Evolutionary conservation across 30 jellyfish, hydroid and myxozoan species (phyloP), one percentile per base, ranked within the genome.

Genomic region (Catostylus mosaicus): DNA sequence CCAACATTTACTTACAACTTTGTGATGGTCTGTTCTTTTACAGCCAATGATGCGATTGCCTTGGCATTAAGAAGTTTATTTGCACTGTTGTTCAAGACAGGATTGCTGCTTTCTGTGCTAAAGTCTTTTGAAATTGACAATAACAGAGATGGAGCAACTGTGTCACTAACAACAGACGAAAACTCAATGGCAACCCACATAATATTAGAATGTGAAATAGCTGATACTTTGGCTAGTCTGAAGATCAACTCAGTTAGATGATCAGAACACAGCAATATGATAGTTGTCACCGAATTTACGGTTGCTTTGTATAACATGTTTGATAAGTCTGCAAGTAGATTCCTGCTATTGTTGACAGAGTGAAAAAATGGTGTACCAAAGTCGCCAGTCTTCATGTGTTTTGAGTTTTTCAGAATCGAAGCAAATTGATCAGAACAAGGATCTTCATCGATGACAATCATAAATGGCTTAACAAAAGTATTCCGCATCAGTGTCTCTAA

Each of bases 361-460:
- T 66, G 78, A 26, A 61, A 31, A 29, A 9, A 26, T 9, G 38
- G 74, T 22, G 22, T n/a, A 4, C 3, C 7, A 3, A 7, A 3
- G 29, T 16, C 3, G 67, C 29, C 67, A 52, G 67, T 10, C 1
- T 8, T 23, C 22, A 9, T 6, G 7, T 32, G 1, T 6, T 54
- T 7, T 16, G 32, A 30, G 29, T 30, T 11, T 5, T 36, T 6
- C 2, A 66, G 54, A 11, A 3, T 66, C 23, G 27, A 5, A 8
- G 54, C 78, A 32, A 66, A 30, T 19, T 66, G 31, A 5, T 29
- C 16, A 16, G 56, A 33, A 66, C 78, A 66, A 1, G 24, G 7
- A 5, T 61, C 74, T 24, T 61, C 40, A 18, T 61, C 74, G n/a
- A 34, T 29, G 11, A 61, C 74, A 14, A 66, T n/a, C 78, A 66